Percentiles rank a stretch among this genome's conserved stretches.
phyloP scores from a whole-genome alignment of 2,113 vertebrate genomes.

The Hiodon alosoides region DNA sequence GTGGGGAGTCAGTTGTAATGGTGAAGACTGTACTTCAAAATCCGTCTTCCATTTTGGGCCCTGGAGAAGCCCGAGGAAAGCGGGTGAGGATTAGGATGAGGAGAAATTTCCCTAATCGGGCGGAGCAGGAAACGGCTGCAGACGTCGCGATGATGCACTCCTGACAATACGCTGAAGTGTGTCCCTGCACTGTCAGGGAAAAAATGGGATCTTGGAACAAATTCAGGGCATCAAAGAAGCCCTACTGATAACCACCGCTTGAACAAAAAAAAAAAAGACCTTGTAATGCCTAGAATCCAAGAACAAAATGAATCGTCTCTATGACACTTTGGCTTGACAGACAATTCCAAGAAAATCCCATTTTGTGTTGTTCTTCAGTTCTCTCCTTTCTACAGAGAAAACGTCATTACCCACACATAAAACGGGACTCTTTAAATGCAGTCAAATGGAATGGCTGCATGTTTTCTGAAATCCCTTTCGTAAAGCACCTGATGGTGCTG shows the following conservation, averaged over 20 bases:
- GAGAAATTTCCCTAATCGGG: constrained; percentile 19
- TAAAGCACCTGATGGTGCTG: not conserved
- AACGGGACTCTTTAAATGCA: constrained; percentile 6
- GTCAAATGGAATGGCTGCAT: not conserved
- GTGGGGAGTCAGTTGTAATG: too few relatives aligned
- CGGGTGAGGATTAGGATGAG: constrained; percentile 10
- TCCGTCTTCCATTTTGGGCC: constrained; percentile 12
- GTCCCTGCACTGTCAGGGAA: constrained; percentile 11
- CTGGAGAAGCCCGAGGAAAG: not conserved
- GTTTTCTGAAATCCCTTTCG: not conserved
- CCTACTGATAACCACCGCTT: constrained; percentile 6
- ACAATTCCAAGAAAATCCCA: constrained; percentile 26
- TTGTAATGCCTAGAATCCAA: constrained; percentile 21
- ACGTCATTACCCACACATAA: constrained; percentile 11
- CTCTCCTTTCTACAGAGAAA: constrained; percentile 7
- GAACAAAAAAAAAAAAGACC: not conserved
- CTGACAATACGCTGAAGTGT: not conserved
- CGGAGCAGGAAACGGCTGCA: constrained; percentile 8
- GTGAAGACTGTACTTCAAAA: not conserved
- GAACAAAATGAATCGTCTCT: constrained; percentile 9
- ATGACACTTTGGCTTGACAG: constrained; percentile 16
- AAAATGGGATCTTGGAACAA: not conserved
- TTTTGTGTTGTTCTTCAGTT: constrained; percentile 25
- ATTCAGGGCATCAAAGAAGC: constrained; percentile 11
- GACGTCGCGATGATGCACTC: not conserved